Base-by-base conservation (phyloP, 2,888 invertebrate genomes). In the Rhagonycha fulva region DNA sequence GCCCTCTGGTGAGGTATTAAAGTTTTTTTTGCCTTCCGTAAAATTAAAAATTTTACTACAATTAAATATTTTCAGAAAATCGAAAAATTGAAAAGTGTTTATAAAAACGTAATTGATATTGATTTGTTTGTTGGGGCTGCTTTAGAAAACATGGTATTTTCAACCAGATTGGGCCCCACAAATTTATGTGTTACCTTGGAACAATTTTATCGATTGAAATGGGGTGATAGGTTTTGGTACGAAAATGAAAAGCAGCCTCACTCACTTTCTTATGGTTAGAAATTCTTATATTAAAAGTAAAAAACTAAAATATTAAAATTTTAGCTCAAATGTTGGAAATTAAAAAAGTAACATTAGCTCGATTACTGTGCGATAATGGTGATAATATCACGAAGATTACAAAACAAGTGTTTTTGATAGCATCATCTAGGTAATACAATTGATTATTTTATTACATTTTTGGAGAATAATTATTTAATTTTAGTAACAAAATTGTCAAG, bases 181-280 rank as follows among this genome's bases (percentile, higher is more conserved):
- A 66, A 66, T 12, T 24, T 66, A 5, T 66, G 63, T 24, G 23
- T 66, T 66, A 66, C n/a, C 4, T 12, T 26, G 23, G 63, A 66
- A 66, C 63, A 66, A 66, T 66, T 66, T 19, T 66, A 66, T 66
- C 63, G 63, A 12, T 66, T 66, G n/a, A 66, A 66, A 23, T 66
- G 24, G 24, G 63, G 63, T 11, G 63, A 66, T n/a, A 14, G 63
- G 0, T 66, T 66, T 12, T 66, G 63, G 63, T 66, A 66, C 26
- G 63, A 66, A 66, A 26, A 24, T 9, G 63, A 24, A 24, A 24
- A 66, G 24, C 63, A 66, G 2, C 63, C n/a, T 14, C 63, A 66
- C 26, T n/a, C 24, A 1, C 26, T 66, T 24, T n/a, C 63, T 9
- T n/a, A 9, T 9, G 63, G 63, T 66, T 24, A 11, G 12, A 68